Evolutionary conservation across 2,888 invertebrate species (phyloP).

Genomic region (Sisyra nigra): DNA sequence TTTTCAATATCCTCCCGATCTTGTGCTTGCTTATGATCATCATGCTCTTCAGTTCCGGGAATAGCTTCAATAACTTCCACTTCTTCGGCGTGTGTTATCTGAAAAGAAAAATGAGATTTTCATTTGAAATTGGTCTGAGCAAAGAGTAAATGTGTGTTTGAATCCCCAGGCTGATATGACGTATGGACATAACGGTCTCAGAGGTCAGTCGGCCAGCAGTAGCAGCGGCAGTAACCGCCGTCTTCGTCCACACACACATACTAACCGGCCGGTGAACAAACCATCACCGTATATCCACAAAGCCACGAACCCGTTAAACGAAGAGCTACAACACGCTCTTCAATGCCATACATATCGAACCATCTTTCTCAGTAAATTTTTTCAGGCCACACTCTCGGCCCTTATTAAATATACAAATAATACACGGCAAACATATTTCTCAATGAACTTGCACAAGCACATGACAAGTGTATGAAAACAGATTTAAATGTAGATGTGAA

Average conservation of each 20-base stretch:
- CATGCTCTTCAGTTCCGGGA: conserved; percentile 30
- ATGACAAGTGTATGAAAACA: too few species aligned
- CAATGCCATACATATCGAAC: background rate
- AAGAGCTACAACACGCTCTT: background rate
- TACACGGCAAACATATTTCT: too few species aligned
- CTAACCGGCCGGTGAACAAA: conserved; percentile 4
- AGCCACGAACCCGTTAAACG: background rate
- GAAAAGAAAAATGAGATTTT: background rate
- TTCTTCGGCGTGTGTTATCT: conserved; percentile 29
- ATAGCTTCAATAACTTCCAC: conserved; percentile 48
- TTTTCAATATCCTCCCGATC: conserved; percentile 40
- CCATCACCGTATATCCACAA: background rate
- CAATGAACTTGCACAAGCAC: too few species aligned
- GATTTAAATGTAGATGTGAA: too few species aligned
- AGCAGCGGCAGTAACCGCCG: conserved; percentile 13
- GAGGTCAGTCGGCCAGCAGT: conserved; percentile 24
- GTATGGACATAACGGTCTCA: conserved; percentile 21
- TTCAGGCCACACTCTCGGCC: too few species aligned
- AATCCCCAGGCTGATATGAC: conserved; percentile 8
- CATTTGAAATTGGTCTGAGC: background rate
- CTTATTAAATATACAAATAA: too few species aligned
- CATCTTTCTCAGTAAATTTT: background rate
- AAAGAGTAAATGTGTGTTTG: background rate
- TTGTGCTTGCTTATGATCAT: conserved; percentile 32
- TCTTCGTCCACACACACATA: conserved; percentile 1